Percentiles rank a stretch among this genome's conserved stretches.
Conservation (phyloP, 2,888 invertebrate species). For the Pristionchus entomophagus region DNA sequence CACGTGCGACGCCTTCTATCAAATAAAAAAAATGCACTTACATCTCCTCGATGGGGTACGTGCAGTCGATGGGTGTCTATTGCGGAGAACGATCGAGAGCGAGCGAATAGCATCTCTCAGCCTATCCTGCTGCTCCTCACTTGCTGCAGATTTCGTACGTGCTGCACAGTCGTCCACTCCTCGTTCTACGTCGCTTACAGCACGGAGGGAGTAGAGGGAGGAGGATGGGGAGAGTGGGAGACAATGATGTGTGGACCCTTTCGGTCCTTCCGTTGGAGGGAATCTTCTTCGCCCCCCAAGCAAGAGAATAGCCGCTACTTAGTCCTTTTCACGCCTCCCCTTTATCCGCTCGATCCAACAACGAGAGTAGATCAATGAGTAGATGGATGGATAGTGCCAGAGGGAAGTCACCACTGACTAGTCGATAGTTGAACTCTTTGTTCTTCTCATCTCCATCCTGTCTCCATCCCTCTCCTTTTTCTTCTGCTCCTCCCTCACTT, state of each 20-base stretch:
- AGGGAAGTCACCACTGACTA: neutral
- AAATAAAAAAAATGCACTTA: neutral
- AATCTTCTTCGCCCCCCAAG: neutral
- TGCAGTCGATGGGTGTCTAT: conserved; percentile 53
- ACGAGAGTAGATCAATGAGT: neutral
- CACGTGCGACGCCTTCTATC: neutral
- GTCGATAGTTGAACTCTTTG: conserved; percentile 13
- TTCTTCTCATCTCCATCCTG: neutral
- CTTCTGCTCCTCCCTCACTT: conserved; percentile 23
- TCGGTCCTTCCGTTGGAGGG: neutral
- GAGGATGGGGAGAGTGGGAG: neutral
- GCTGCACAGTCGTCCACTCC: neutral
- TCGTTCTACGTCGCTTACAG: neutral
- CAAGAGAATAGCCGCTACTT: conserved; percentile 23
- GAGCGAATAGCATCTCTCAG: conserved; percentile 70
- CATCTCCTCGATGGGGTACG: conserved; percentile 48
- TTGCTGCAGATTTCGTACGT: neutral
- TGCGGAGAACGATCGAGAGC: conserved; percentile 59
- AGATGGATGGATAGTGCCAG: neutral
- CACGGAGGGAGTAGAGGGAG: neutral
- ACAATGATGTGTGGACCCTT: conserved; percentile 21
- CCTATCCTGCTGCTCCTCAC: neutral
- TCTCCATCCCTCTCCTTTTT: conserved; percentile 6
- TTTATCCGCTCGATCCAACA: neutral
- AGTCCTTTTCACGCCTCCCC: conserved; percentile 30